Base-by-base conservation (phyloP, 2,113 vertebrate genomes). In the Erythrocebus patas region DNA sequence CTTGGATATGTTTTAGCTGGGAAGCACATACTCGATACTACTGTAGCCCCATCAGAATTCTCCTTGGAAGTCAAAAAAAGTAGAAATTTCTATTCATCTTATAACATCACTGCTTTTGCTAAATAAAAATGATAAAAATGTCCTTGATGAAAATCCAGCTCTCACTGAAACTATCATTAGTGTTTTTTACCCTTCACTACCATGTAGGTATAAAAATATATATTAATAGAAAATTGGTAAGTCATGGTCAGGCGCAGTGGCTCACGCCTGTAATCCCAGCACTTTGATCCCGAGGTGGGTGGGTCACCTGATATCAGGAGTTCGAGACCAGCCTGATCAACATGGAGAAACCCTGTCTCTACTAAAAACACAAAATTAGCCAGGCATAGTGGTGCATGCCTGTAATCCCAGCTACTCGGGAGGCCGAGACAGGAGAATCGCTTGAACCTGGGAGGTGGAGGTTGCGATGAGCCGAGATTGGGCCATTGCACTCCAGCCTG, bases 101-200 rank as follows among this genome's bases (percentile, higher is more conserved):
- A 35, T 81, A 89, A n/a, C 43, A 38, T 80, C 72, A 93, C 75
- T 88, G n/a, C 52, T 45, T 90, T 78, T 89, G 57, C 57, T 85
- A 95, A 97, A 30, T 61, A 96, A 93, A 95, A 72, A 50, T 43
- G 40, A 25, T 55, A 95, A 93, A 95, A 72, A 57, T 38, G n/a
- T 30, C 89, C 48, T n/a, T 80, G 30, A 78, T 93, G 61, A 81
- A 95, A 95, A 83, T 81, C 40, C 35, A 96, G 38, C 11, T 93
- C 61, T 91, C 43, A 40, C 18, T 64, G 48, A 95, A 88, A 88
- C 22, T 43, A 82, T 91, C 23, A 30, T 79, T 82, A 38, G 66
- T n/a, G 35, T n/a, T 84, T 82, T 72, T 10, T 64, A 88, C 35
- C 1, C n/a, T 88, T 92, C 17, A 32, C 55, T 64, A 32, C 48